A percentile compares a stretch with the other conserved stretches of the same genome.
phyloP scores from a whole-genome alignment of 1,140 invertebrate species.

The Drosophila watanabei region DNA sequence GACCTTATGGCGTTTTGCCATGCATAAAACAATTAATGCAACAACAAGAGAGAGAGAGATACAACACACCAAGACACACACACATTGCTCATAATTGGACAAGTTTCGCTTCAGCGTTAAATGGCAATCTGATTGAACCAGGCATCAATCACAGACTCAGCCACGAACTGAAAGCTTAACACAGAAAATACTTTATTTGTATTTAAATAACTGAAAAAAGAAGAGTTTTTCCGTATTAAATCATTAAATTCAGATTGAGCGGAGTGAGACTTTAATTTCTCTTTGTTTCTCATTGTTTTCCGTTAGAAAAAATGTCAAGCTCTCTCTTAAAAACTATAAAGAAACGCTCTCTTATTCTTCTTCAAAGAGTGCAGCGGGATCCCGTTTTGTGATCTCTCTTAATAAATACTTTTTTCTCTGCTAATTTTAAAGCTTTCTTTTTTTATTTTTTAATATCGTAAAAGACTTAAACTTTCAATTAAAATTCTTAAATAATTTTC shows the following conservation, averaged over 20 bases:
- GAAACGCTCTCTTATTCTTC: too few species aligned
- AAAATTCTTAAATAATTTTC: neutral
- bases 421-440: too few species aligned
- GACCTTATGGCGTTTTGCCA: constrained; percentile 74
- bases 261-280: too few species aligned
- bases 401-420: too few species aligned
- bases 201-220: neutral
- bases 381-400: too few species aligned
- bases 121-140: constrained; percentile 26
- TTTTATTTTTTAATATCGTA: too few species aligned
- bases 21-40: constrained; percentile 68
- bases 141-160: constrained; percentile 13
- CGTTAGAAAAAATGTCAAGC: too few species aligned
- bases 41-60: constrained; percentile 14
- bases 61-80: neutral
- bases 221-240: too few species aligned
- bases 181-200: neutral
- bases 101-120: constrained; percentile 23
- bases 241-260: too few species aligned
- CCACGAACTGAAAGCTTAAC: neutral
- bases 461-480: neutral
- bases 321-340: too few species aligned
- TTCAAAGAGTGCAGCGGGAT: too few species aligned
- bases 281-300: too few species aligned
- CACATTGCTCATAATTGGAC: constrained; percentile 29